A percentile compares a stretch with the other conserved stretches of the same genome.
Evolutionary conservation across 2,888 invertebrate genomes (phyloP).

Genomic region (Hydrotaea diabolus): DNA sequence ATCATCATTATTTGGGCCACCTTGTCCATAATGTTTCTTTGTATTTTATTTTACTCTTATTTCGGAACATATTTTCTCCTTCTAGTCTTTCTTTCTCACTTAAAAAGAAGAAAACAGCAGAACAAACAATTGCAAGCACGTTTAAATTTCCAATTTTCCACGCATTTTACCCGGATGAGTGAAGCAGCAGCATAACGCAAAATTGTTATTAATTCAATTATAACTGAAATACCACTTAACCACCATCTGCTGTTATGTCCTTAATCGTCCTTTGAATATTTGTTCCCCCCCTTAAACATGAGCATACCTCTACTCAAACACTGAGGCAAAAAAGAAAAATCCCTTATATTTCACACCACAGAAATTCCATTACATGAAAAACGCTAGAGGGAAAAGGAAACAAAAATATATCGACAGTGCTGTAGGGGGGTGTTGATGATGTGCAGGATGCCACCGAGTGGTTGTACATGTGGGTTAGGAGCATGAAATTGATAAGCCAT

Average conservation of each 20-base stretch:
- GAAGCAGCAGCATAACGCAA: background rate
- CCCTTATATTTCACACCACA: background rate
- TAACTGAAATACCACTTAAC: conserved; percentile 30
- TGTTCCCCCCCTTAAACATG: background rate
- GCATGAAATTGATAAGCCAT: background rate
- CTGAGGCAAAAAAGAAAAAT: conserved; percentile 22
- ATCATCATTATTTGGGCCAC: background rate
- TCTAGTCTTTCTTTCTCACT: background rate
- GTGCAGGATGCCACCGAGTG: background rate
- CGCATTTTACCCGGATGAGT: conserved; percentile 29
- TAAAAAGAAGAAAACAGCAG: background rate
- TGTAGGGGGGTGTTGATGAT: conserved; percentile 1
- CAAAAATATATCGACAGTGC: background rate
- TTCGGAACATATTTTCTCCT: background rate
- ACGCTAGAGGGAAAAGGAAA: background rate
- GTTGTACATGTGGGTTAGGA: background rate
- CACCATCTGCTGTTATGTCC: conserved; percentile 50
- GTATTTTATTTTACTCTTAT: background rate
- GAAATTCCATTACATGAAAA: conserved; percentile 5
- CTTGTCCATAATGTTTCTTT: background rate
- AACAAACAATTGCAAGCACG: background rate
- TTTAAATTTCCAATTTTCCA: conserved; percentile 12
- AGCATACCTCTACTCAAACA: background rate
- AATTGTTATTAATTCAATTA: conserved; percentile 50
- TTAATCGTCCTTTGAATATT: conserved; percentile 32